These are phyloP conservation scores for Pristionchus exspectatus DNA, from an alignment of 2,888 invertebrate species.

Conservation along the genomic window DNA sequence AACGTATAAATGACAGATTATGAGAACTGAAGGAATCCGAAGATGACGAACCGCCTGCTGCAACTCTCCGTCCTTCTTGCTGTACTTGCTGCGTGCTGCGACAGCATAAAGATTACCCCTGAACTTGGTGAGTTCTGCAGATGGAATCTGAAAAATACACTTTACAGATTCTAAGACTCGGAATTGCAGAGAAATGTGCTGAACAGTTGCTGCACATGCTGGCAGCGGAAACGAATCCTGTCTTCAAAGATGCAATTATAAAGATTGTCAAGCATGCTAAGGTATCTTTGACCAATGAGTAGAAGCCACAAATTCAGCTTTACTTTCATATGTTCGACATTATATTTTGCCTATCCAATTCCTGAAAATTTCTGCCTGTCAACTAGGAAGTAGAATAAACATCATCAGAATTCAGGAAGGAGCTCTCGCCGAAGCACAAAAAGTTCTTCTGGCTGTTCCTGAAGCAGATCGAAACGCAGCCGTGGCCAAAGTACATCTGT, in stretches of 20 bases:
- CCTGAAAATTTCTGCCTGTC: no score
- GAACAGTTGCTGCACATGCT: not conserved
- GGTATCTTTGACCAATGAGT: no score
- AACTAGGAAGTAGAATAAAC: no score
- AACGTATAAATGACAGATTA: not conserved
- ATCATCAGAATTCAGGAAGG: not conserved
- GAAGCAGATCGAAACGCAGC: not conserved
- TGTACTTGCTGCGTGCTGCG: not conserved
- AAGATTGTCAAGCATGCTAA: not conserved
- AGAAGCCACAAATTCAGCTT: no score
- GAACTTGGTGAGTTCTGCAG: not conserved
- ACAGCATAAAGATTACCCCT: not conserved
- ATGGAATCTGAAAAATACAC: not conserved
- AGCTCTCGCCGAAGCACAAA: not conserved
- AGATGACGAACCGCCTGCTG: not conserved
- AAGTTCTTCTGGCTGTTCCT: not conserved
- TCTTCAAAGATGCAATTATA: not conserved
- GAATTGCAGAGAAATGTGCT: conserved; percentile 6
- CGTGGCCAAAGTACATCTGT: not conserved
- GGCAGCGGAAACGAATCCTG: not conserved
- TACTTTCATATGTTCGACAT: no score
- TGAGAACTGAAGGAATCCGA: not conserved
- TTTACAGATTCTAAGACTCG: not conserved
- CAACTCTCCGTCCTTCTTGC: not conserved
- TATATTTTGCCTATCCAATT: no score